phyloP scores from a whole-genome alignment of 1,140 invertebrate species.

The Mylabris phalerata region DNA sequence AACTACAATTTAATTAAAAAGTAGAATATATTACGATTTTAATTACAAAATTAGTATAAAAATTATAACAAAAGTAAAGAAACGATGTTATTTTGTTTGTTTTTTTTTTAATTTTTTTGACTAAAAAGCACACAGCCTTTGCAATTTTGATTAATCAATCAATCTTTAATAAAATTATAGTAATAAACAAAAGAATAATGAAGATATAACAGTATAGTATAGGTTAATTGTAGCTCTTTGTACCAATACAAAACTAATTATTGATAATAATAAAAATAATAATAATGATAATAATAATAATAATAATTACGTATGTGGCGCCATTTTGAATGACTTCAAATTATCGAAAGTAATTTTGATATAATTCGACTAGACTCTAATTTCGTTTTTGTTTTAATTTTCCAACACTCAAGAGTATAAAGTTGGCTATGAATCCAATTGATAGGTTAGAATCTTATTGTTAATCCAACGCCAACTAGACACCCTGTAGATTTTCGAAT shows the following conservation, averaged over 20 bases:
- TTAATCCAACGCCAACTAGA: too few relatives aligned
- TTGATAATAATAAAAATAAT: not conserved
- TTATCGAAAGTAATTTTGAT: too few relatives aligned
- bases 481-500: too few relatives aligned
- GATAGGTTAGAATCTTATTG: too few relatives aligned
- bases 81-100: not conserved
- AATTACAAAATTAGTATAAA: conserved; percentile 1
- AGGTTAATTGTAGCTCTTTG: not conserved
- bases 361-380: too few relatives aligned
- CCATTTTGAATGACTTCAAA: too few relatives aligned
- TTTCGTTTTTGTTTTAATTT: too few relatives aligned
- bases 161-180: not conserved
- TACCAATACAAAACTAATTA: not conserved
- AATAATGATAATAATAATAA: not conserved
- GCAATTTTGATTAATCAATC: conserved; percentile 13
- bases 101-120: conserved; percentile 8
- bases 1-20: not conserved
- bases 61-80: conserved; percentile 23
- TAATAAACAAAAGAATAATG: not conserved
- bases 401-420: too few relatives aligned
- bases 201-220: not conserved
- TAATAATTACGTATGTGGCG: not conserved
- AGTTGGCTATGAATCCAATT: too few relatives aligned
- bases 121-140: conserved; percentile 22
- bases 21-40: conserved; percentile 11